Evolutionary conservation across 2,113 vertebrate species (phyloP).

Genomic region (Axis porcinus): DNA sequence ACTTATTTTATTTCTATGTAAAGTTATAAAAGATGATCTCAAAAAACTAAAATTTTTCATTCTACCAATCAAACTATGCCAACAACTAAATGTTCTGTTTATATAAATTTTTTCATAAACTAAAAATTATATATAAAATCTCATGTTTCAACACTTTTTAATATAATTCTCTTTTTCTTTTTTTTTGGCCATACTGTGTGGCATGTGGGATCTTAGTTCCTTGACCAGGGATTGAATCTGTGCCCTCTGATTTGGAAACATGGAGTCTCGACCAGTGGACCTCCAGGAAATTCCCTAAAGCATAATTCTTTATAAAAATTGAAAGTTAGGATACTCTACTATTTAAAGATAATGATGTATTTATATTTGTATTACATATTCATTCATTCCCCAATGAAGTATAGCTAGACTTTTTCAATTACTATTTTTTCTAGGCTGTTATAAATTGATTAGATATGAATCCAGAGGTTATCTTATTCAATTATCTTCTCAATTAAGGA

Average conservation of each 20-base stretch:
- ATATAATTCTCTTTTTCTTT: neutral
- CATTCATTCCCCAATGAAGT: neutral
- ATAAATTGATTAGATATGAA: neutral
- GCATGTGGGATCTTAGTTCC: neutral
- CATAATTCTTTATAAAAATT: neutral
- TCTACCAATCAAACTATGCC: neutral
- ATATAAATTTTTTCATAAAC: neutral
- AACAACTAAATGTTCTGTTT: neutral
- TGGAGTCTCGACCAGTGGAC: rapidly evolving
- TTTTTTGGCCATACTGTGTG: neutral
- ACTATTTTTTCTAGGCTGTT: neutral
- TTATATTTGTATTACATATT: neutral
- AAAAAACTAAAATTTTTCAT: neutral
- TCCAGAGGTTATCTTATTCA: neutral
- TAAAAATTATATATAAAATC: neutral
- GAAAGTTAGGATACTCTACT: neutral
- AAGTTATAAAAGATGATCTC: neutral
- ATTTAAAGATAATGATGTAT: neutral
- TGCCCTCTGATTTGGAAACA: neutral
- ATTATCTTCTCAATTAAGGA: neutral
- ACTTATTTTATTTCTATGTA: neutral
- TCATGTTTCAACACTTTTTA: neutral
- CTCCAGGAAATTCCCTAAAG: neutral
- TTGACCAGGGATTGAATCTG: neutral
- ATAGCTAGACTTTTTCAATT: neutral